phyloP scores from a whole-genome alignment of 2,113 vertebrate species.

The Podarcis raffonei region DNA sequence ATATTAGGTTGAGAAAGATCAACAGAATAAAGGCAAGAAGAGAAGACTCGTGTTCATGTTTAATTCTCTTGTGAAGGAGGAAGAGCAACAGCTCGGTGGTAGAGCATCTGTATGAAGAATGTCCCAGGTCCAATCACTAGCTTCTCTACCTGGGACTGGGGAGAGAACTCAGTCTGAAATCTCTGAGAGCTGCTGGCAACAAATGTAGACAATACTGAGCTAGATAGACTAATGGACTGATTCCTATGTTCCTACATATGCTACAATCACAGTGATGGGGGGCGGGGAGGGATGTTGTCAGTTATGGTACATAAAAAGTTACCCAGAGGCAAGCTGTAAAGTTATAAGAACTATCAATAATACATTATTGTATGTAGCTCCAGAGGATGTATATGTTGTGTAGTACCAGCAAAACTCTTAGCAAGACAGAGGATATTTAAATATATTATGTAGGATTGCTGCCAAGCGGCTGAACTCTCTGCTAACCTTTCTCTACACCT shows the following conservation, averaged over 20 bases:
- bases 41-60: background rate
- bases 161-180: no score
- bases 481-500: background rate
- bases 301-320: background rate
- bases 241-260: background rate
- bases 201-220: no score
- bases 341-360: background rate
- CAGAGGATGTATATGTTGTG: background rate
- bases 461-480: background rate
- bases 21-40: background rate
- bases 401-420: background rate
- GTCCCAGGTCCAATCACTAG: no score
- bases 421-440: background rate
- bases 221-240: no score
- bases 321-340: background rate
- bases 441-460: background rate
- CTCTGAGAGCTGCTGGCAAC: no score
- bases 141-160: no score
- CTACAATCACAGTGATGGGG: background rate
- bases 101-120: no score
- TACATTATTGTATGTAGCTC: background rate
- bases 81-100: no score
- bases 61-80: background rate
- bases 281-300: background rate
- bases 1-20: background rate